Evolutionary conservation across 2,113 vertebrate species (phyloP), one percentile per base, ranked within the genome.

Genomic region (Myrmophylax atrothorax): DNA sequence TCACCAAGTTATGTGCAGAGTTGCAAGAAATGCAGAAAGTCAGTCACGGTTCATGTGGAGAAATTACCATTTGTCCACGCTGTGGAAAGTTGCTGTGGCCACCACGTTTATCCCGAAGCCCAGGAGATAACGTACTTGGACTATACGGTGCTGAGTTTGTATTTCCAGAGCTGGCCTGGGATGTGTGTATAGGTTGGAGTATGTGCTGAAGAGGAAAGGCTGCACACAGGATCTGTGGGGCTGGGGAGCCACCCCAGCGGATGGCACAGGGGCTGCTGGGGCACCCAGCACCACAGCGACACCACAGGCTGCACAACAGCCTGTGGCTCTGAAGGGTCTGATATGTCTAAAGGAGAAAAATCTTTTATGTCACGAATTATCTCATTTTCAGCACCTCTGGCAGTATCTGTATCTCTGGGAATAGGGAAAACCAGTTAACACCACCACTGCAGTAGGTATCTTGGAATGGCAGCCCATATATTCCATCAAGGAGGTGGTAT

Each of bases 291-390:
- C 37, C 50, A 17, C 26, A 4, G 26, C 7, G 24, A 52, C 3
- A 13, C 46, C 29, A 40, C 28, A 18, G 74, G 49, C 50, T 78
- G 28, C 3, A 1, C 0, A 0, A 31, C 60, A 56, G 22, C 0
- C 0, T 0, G 0, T 0, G 0, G 17, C 23, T 69, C 9, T 0
- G 35, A 59, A 87, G 31, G 35, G 29, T 47, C 59, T 18, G 8
- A 28, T n/a, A 42, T 59, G 28, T n/a, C 82, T 52, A 38, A 69
- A 33, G 24, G n/a, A 74, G 40, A 15, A 80, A 50, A 40, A 84
- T 73, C 58, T 76, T 55, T 62, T 49, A 0, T 1, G 9, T 35
- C 40, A 77, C 6, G 17, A 68, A 28, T 66, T 81, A 73, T 38
- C 69, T 69, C 78, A 44, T 93, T 87, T 66, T 33, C 50, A 78